Evolutionary conservation across 2,797 vertebrate genomes (phyloP), one percentile per base, ranked within the genome.

Genomic region (Amazonetta brasiliensis): DNA sequence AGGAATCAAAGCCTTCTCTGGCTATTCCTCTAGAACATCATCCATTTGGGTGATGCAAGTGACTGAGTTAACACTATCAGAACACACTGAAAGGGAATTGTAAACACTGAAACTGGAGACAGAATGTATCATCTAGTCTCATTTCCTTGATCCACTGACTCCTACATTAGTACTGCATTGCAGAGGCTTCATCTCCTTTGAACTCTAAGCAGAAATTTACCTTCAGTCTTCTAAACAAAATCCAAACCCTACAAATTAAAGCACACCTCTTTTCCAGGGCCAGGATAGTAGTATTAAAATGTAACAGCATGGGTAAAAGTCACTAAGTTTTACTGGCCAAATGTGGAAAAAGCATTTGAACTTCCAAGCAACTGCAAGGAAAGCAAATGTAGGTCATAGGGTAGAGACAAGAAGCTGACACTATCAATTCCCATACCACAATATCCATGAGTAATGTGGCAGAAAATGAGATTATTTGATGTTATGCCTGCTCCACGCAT

Each of bases 401-500:
- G 58, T 56, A 87, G 71, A 92, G 56, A 68, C 48, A 84, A 87
- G 64, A 83, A 89, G 77, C 52, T 87, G 69, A 95, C 44, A 31
- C 60, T 92, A 82, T 84, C 86, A 91, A 84, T 79, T 76, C 66
- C 54, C 26, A 56, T 54, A 91, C 18, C 68, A 90, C 64, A 86
- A 35, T 37, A 92, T 74, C 74, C 71, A 62, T 21, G 60, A 94
- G 56, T 46, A 89, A 95, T 33, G 68, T 83, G 84, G 80, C 86
- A 95, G 72, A 94, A 95, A 95, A 94, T 41, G 25, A 88, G 77
- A 92, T 76, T 90, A 84, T 82, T 84, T 79, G 54, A 90, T 71
- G 76, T 30, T 81, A 86, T 0, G 46, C 64, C 78, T 82, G 58
- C 12, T 54, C 39, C 84, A 87, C 0, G 20, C 10, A 46, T 75